phyloP scores from a whole-genome alignment of 2,113 vertebrate genomes.

The Aramus guarauna region DNA sequence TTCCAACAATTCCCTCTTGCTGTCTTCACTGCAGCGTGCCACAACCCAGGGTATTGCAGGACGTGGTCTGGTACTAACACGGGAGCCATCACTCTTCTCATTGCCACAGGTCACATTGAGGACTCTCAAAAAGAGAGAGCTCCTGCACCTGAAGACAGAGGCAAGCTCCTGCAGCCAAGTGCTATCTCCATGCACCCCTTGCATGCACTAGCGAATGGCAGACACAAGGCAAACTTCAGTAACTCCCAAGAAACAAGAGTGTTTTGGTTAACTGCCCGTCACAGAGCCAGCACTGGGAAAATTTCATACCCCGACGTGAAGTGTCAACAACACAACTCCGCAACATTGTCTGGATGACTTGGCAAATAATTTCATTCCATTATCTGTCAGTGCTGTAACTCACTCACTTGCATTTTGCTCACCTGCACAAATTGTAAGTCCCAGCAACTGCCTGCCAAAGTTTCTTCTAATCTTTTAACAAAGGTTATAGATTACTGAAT shows the following conservation, averaged over 20 bases:
- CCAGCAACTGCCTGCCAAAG: background rate
- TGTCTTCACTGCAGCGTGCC: background rate
- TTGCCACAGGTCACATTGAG: rapidly evolving
- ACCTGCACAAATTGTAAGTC: background rate
- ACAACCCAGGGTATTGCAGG: rapidly evolving
- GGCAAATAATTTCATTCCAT: background rate
- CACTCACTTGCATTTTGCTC: background rate
- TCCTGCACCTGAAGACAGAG: background rate
- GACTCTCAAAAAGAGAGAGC: background rate
- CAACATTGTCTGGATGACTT: background rate
- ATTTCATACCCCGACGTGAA: background rate
- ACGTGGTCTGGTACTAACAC: too few relatives aligned
- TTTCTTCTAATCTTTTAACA: background rate
- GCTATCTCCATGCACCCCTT: rapidly evolving
- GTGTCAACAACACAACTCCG: background rate
- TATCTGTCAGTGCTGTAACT: rapidly evolving
- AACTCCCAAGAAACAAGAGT: background rate
- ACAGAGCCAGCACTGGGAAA: background rate
- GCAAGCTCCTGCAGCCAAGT: rapidly evolving
- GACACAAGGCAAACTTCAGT: background rate
- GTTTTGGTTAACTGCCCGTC: background rate
- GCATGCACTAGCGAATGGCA: rapidly evolving
- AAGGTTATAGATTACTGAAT: background rate
- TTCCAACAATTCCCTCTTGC: background rate
- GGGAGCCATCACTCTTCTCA: background rate